phyloP scores from a whole-genome alignment of 1,140 invertebrate species.

The Hormaphis cornu region DNA sequence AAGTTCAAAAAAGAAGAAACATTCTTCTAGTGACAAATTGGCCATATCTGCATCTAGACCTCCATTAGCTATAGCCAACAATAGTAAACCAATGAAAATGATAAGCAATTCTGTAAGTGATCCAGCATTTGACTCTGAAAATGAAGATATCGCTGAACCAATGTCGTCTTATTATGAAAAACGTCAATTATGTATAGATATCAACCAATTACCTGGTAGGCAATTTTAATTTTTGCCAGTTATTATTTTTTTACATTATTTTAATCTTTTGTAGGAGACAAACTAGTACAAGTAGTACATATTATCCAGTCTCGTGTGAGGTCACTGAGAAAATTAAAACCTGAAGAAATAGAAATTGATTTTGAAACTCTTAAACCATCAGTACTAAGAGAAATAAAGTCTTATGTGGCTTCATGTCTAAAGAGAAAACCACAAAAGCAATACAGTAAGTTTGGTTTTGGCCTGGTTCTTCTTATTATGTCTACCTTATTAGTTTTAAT shows the following conservation, averaged over 20 bases:
- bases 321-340: conserved; percentile 94
- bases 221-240: conserved; percentile 41
- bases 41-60: conserved; percentile 2
- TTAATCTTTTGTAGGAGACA: conserved; percentile 81
- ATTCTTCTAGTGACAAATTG: conserved; percentile 17
- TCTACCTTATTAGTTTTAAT: neutral
- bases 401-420: conserved; percentile 94
- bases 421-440: conserved; percentile 95
- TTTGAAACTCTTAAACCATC: conserved; percentile 98
- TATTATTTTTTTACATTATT: neutral
- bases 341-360: conserved; percentile 99
- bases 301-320: conserved; percentile 98
- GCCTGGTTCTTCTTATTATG: conserved; percentile 36
- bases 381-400: conserved; percentile 92
- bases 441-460: conserved; percentile 33
- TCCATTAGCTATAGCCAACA: conserved; percentile 3
- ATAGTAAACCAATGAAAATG: conserved; percentile 20
- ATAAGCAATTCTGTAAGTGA: conserved; percentile 43
- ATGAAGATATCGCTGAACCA: conserved; percentile 93
- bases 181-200: conserved; percentile 93
- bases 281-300: conserved; percentile 93
- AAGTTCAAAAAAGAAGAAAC: conserved; percentile 59
- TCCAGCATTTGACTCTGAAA: conserved; percentile 69
- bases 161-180: conserved; percentile 99
- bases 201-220: conserved; percentile 98